Evolutionary conservation across 2,113 vertebrate species (phyloP), one percentile per base, ranked within the genome.

Genomic region (Callithrix jacchus): DNA sequence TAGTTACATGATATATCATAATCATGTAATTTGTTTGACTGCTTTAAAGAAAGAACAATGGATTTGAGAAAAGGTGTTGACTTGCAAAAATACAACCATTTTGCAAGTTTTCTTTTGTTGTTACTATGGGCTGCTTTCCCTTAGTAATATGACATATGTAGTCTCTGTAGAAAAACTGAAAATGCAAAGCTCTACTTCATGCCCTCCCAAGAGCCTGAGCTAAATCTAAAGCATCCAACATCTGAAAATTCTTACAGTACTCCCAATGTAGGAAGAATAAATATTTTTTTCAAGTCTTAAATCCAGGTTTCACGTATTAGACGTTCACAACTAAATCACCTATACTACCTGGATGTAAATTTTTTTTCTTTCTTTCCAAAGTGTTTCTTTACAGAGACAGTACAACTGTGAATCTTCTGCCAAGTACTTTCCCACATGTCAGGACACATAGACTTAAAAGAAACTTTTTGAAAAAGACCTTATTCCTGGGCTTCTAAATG

Each of bases 1-100:
- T 96, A 77, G 97, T 98, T 98, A 99, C 98, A 99, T 98, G 99
- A 99, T 98, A 98, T 92, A 98, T 99, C 99, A 99, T 99, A 98
- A 99, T 99, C 98, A 99, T 98, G 93, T 99, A 98, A 99, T 99
- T 99, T 99, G 99, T 98, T 99, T 97, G 97, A 98, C 97, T 98
- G 98, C 96, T 98, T 98, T 97, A 97, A 87, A 96, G 98, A 97
- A 98, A 97, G 98, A 98, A 98, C 54, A 94, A 97, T 97, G 96
- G 87, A 95, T 95, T 97, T 86, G 96, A 93, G 93, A 97, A 98
- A 98, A 98, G 89, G 94, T 90, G 94, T 97, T 96, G 97, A 98
- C 68, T 97, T 98, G 98, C 93, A 98, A 97, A 98, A 97, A 82
- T n/a, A 96, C 21, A 89, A 95, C 70, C 84, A 96, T 79, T 93